Evolutionary conservation across 1,140 invertebrate genomes (phyloP).

Genomic region (Cardiocondyla obscurior): DNA sequence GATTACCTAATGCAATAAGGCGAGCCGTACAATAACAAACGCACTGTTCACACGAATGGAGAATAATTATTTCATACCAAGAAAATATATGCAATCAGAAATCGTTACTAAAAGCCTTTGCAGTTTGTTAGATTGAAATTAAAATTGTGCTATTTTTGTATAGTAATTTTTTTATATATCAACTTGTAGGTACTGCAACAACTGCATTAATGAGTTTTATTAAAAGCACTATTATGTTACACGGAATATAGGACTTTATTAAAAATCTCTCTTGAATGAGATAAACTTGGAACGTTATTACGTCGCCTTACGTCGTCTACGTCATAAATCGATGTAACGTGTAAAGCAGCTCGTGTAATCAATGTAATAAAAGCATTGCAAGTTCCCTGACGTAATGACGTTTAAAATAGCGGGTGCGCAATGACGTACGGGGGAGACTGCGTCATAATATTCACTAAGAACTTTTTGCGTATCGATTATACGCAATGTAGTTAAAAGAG

Average conservation of each 20-base stretch:
- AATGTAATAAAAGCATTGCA: neutral
- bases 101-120: neutral
- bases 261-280: neutral
- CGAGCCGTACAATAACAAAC: neutral
- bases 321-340: slow-evolving; percentile 18
- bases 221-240: neutral
- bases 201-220: neutral
- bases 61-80: neutral
- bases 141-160: neutral
- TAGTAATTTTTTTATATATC: neutral
- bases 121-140: neutral
- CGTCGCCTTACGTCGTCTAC: neutral
- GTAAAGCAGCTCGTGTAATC: neutral
- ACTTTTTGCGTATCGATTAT: slow-evolving; percentile 17
- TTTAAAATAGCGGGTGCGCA: neutral
- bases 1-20: neutral
- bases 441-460: slow-evolving; percentile 7
- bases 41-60: neutral
- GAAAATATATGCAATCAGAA: neutral
- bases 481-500: neutral
- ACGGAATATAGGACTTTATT: neutral
- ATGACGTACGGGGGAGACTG: slow-evolving; percentile 30
- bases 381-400: slow-evolving; percentile 17
- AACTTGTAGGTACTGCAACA: neutral
- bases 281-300: slow-evolving; percentile 7